These are phyloP conservation scores for Oryzias dopingdopingensis DNA, from an alignment of 2,797 vertebrate genomes.

Conservation along the genomic window DNA sequence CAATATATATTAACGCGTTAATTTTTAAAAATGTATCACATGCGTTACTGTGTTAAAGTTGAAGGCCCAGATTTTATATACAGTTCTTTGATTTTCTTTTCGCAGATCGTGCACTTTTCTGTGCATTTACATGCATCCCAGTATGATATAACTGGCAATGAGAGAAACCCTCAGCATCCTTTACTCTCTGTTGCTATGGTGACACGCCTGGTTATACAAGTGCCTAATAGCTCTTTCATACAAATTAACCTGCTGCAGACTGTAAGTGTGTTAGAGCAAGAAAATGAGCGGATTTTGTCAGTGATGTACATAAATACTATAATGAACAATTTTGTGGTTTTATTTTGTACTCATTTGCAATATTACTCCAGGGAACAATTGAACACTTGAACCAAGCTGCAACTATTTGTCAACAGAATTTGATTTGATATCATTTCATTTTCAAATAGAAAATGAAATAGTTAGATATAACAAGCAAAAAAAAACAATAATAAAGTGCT, in stretches of 20 bases:
- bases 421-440: too few species aligned
- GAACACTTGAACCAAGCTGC: too few species aligned
- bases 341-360: too few species aligned
- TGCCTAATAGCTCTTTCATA: conserved; percentile 54
- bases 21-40: too few species aligned
- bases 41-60: too few species aligned
- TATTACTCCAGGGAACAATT: too few species aligned
- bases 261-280: neutral
- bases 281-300: neutral
- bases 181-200: conserved; percentile 73
- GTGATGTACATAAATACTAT: neutral
- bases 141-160: conserved; percentile 59
- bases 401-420: too few species aligned
- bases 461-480: too few species aligned
- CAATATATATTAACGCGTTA: too few species aligned
- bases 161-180: conserved; percentile 56
- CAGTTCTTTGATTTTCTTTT: neutral
- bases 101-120: neutral
- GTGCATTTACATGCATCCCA: conserved; percentile 13
- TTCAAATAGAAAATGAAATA: too few species aligned
- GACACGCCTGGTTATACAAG: conserved; percentile 68
- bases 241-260: conserved; percentile 40
- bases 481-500: too few species aligned
- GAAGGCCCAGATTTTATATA: too few species aligned
- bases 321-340: neutral